Evolutionary conservation across 2,888 invertebrate species (phyloP), one percentile per base, ranked within the genome.

Genomic region (Hirtodrosophila alboralis): DNA sequence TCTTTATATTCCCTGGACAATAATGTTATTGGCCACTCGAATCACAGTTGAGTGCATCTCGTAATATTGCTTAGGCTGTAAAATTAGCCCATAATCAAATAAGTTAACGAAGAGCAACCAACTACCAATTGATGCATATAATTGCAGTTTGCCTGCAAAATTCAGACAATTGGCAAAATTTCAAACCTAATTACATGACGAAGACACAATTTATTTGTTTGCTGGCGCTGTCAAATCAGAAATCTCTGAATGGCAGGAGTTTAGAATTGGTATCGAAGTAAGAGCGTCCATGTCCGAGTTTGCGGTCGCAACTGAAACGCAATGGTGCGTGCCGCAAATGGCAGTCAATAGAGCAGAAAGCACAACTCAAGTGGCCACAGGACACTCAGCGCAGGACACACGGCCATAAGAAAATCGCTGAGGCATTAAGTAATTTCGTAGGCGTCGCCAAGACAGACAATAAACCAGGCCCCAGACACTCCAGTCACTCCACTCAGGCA

Each of bases 1-100:
- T n/a, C n/a, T n/a, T n/a, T n/a, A n/a, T n/a, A n/a, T 18, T 18
- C 18, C 18, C 1, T 4, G 18, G 18, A 18, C 18, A 1, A 18
- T 5, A 18, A 18, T 18, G 18, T 5, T 18, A 5, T 5, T 18
- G 18, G 18, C 18, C 18, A 26, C 12, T 18, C n/a, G 31, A 43
- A 37, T 43, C 31, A 52, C 48, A 45, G 36, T 37, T 23, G 26
- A 40, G 14, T 43, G 18, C 12, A 3, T 18, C 36, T 40, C 21
- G 26, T n/a, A 10, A 31, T 40, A 41, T 47, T 51, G 28, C 6
- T 12, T 14, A 5, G 26, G 5, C 33, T 13, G 51, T 34, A 10
- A 80, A 76, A 86, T 84, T 76, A 64, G 78, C 71, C 79, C 75
- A 61, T 81, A 86, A 81, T 81, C 81, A 86, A 81, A 81, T 81